Base-by-base conservation (phyloP, 1,140 invertebrate species). In the Drosophila pseudoananassae region DNA sequence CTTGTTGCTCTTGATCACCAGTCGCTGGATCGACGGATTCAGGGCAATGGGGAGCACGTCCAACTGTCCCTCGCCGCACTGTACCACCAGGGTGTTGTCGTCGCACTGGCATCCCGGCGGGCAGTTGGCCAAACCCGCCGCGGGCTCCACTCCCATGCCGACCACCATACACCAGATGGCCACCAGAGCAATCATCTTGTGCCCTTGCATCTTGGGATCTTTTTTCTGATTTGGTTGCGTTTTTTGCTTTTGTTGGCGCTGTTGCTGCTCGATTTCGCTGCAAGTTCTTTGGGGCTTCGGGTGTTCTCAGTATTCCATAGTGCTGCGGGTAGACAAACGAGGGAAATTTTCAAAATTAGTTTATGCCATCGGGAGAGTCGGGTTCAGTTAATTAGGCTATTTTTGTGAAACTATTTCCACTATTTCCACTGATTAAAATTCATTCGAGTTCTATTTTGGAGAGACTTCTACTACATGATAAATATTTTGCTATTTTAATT, bases 41-140 rank as follows among this genome's bases (percentile, higher is more conserved):
- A 98, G 92, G 0, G 97, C 96, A 74, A 98, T 98, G 25, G 97
- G 97, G 46, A 98, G 94, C 25, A 97, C 96, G 91, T 98, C 97
- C 59, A 98, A 93, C 74, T 96, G 96, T 71, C 96, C 96, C 79
- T 95, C 95, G 73, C 97, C 94, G 91, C 97, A 98, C 46, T 95
- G 94, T 2, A 98, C 97, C 8, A 96, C 95, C 46, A 97, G 94
- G 0, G 95, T 97, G 51, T 97, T 96, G 80, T 98, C 97, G 92
- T 98, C 96, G 92, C 97, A 98, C 88, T 93, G 94, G 90, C 97
- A 98, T 45, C 95, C 95, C 45, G 91, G 94, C 0, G 97, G 97
- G 90, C 97, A 98, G 65, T 94, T 94, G 17, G 93, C 93, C 65
- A 94, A 53, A 20, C 73, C 80, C 51, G 57, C 68, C 4, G 61